Evolutionary conservation across 2,113 vertebrate genomes (phyloP).

Genomic region (Delphinus delphis): DNA sequence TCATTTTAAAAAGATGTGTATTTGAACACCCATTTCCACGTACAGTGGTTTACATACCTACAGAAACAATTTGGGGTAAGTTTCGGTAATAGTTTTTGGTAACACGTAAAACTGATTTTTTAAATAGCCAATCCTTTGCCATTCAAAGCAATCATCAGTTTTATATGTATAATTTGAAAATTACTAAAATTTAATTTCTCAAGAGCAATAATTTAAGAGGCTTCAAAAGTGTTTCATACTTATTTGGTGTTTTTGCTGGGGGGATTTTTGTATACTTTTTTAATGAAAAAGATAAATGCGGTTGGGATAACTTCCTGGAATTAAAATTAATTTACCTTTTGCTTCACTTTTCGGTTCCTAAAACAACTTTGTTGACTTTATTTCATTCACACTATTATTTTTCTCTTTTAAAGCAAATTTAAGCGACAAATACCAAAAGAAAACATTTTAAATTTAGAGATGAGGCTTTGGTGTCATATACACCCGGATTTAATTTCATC

Average conservation of each 20-base stretch:
- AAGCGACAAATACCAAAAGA: neutral
- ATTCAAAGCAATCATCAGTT: conserved; percentile 6
- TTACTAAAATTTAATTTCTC: conserved; percentile 46
- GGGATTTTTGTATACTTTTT: conserved; percentile 57
- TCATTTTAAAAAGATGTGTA: neutral
- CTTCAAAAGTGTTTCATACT: conserved; percentile 42
- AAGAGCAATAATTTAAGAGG: conserved; percentile 54
- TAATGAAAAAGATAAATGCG: conserved; percentile 54
- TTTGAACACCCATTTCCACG: conserved; percentile 2
- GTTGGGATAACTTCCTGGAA: conserved; percentile 22
- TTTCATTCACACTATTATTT: neutral
- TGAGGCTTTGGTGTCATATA: neutral
- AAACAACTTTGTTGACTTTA: conserved; percentile 21
- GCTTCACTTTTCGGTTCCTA: conserved; percentile 42
- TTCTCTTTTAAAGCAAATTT: conserved; percentile 41
- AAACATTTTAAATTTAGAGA: neutral
- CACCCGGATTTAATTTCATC: neutral
- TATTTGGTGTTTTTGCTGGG: conserved; percentile 15
- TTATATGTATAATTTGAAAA: conserved; percentile 36
- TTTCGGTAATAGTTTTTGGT: neutral
- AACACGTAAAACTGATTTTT: conserved; percentile 33
- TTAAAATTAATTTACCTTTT: conserved; percentile 66
- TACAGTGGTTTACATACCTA: neutral
- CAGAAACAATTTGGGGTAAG: neutral
- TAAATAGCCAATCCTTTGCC: conserved; percentile 34